Percentiles rank a stretch among this genome's conserved stretches.
phyloP scores from a whole-genome alignment of 1,140 invertebrate genomes.

The Conopomorpha cramerella region DNA sequence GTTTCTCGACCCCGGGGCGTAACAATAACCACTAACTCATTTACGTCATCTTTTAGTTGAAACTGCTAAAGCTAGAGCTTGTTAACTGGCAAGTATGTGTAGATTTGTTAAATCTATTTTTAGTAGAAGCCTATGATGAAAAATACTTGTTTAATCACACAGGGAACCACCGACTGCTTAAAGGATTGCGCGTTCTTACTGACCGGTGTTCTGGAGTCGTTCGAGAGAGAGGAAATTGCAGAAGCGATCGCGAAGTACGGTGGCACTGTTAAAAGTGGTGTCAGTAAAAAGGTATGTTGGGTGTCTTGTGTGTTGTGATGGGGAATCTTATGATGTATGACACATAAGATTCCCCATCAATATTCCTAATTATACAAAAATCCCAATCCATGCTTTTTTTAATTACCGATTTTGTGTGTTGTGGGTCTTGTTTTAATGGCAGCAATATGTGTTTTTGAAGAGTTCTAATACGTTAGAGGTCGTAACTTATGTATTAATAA shows the following conservation, averaged over 20 bases:
- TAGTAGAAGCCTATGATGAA: conserved; percentile 1
- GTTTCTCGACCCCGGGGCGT: too few species aligned
- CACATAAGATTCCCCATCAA: background rate
- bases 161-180: conserved; percentile 78
- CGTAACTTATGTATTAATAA: too few species aligned
- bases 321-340: background rate
- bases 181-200: conserved; percentile 80
- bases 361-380: background rate
- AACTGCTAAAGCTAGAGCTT: too few species aligned
- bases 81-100: too few species aligned
- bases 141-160: conserved; percentile 22
- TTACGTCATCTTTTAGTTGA: background rate
- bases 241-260: conserved; percentile 79
- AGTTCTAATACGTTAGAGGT: too few species aligned
- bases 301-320: background rate
- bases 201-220: conserved; percentile 87
- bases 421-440: too few species aligned
- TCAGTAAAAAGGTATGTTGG: conserved; percentile 78
- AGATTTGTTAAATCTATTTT: too few species aligned
- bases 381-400: too few species aligned
- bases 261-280: conserved; percentile 71
- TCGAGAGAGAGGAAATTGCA: conserved; percentile 81
- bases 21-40: background rate
- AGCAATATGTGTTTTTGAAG: too few species aligned
- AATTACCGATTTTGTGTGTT: too few species aligned